These are phyloP conservation scores for Pseudanteris insignis DNA, from an alignment of 2,888 invertebrate species.

Conservation along the genomic window DNA sequence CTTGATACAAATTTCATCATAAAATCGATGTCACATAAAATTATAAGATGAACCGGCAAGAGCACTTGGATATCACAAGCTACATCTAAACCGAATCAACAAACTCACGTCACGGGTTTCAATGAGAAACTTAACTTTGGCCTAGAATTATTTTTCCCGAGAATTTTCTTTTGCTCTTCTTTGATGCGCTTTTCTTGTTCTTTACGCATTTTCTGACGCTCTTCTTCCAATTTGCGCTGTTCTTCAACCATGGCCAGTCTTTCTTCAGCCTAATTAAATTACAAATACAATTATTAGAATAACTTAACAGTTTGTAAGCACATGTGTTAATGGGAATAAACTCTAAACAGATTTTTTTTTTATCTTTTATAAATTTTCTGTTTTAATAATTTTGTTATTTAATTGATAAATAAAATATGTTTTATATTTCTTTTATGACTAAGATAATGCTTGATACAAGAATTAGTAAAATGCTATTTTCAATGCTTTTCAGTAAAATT, in stretches of 20 bases:
- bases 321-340: no score
- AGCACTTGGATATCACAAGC: slow-evolving; percentile 58
- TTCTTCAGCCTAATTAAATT: slow-evolving; percentile 87
- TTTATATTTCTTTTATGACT: no score
- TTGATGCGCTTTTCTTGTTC: slow-evolving; percentile 92
- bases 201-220: slow-evolving; percentile 89
- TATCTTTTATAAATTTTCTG: no score
- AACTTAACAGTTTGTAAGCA: no score
- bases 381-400: no score
- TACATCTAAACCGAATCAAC: slow-evolving; percentile 53
- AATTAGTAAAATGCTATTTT: no score
- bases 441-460: no score
- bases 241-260: slow-evolving; percentile 96
- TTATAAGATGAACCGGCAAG: slow-evolving; percentile 48
- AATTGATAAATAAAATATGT: no score
- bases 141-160: slow-evolving; percentile 96
- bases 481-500: no score
- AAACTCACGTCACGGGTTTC: slow-evolving; percentile 79
- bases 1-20: slow-evolving; percentile 30
- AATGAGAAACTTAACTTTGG: slow-evolving; percentile 93
- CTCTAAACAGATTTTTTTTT: no score
- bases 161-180: slow-evolving; percentile 95
- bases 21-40: slow-evolving; percentile 37
- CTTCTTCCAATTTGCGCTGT: slow-evolving; percentile 95
- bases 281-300: slow-evolving; percentile 46